Evolutionary conservation across 2,797 vertebrate genomes (phyloP).

Genomic region (Fratercula arctica): DNA sequence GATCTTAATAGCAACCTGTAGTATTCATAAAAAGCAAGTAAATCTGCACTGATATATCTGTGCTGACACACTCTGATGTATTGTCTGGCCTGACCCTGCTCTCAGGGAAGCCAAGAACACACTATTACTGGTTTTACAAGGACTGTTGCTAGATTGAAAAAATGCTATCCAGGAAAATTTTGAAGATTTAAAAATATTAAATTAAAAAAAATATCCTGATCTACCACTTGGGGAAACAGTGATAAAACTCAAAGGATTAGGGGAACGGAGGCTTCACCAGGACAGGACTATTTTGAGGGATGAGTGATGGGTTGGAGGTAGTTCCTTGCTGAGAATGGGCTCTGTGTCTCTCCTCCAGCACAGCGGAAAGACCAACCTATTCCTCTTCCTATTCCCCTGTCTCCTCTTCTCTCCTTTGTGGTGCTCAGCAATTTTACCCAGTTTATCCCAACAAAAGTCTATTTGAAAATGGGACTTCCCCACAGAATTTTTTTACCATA

Average conservation of each 20-base stretch:
- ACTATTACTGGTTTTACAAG: background rate
- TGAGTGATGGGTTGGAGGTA: background rate
- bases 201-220: background rate
- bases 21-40: background rate
- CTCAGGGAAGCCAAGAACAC: background rate
- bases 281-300: background rate
- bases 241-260: background rate
- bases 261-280: background rate
- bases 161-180: background rate
- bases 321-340: background rate
- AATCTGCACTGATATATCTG: background rate
- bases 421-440: background rate
- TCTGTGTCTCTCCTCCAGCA: background rate
- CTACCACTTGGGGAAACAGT: background rate
- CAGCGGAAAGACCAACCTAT: background rate
- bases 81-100: background rate
- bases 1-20: background rate
- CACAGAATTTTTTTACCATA: background rate
- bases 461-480: background rate
- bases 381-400: background rate
- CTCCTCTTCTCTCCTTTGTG: background rate
- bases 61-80: background rate
- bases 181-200: background rate
- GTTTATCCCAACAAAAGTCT: background rate
- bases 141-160: background rate